Evolutionary conservation across 35 echinoderm and acorn worm species (phyloP).

Genomic region (Patiria miniata): DNA sequence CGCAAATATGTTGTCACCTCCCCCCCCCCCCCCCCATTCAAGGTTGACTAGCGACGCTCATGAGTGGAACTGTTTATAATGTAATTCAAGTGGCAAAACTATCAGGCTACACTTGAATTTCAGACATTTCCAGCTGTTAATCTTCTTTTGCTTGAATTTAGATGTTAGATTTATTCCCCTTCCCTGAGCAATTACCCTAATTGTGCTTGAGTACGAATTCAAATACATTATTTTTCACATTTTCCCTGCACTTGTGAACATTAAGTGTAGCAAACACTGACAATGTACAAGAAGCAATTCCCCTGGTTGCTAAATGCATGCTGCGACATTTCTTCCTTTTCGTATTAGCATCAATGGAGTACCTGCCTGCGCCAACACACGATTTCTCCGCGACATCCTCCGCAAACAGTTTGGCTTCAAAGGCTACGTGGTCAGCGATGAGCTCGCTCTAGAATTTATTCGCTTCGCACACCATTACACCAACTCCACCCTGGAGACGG

Average conservation of each 20-base stretch:
- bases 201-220: too few species aligned
- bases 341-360: constrained; percentile 79
- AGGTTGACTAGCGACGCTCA: too few species aligned
- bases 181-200: too few species aligned
- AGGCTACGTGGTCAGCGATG: constrained; percentile 91
- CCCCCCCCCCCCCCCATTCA: too few species aligned
- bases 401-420: constrained; percentile 79
- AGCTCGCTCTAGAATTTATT: constrained; percentile 66
- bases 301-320: background rate
- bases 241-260: too few species aligned
- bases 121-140: background rate
- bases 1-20: too few species aligned
- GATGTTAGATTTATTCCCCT: too few species aligned
- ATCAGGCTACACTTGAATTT: too few species aligned
- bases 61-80: background rate
- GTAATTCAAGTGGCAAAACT: constrained; percentile 1
- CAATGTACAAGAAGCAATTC: background rate
- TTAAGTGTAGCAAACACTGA: too few species aligned
- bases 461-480: constrained; percentile 62
- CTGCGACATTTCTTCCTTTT: background rate
- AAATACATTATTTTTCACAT: too few species aligned
- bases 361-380: constrained; percentile 77
- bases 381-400: constrained; percentile 68
- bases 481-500: constrained; percentile 44
- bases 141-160: background rate